Percentiles rank a stretch among this genome's conserved stretches.
These are phyloP conservation scores for Junonia oenone DNA, from an alignment of 2,888 invertebrate genomes.

Conservation along the genomic window DNA sequence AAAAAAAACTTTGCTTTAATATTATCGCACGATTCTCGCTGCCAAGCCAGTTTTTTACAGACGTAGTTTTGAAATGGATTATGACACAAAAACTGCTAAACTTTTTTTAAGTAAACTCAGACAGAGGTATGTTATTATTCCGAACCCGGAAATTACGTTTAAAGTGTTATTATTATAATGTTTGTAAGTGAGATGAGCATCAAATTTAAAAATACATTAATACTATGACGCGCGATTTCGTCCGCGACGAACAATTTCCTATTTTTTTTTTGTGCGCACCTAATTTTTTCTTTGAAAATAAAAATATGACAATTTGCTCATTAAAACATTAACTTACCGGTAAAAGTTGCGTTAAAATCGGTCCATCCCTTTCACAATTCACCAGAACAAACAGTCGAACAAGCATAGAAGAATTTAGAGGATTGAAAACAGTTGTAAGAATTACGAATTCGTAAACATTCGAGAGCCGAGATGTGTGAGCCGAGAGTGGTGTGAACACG, in stretches of 20 bases:
- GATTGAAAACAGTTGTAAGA: no score
- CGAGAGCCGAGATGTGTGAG: no score
- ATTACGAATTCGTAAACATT: no score
- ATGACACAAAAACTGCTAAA: not conserved
- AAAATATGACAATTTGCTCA: no score
- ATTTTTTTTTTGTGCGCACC: not conserved
- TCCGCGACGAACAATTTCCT: not conserved
- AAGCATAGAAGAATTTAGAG: no score
- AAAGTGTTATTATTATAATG: not conserved
- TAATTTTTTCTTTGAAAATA: no score
- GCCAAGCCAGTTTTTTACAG: no score
- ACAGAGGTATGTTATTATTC: not conserved
- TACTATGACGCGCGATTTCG: not conserved
- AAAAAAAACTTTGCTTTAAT: not conserved
- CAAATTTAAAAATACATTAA: not conserved
- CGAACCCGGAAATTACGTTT: not conserved
- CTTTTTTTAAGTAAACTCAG: not conserved
- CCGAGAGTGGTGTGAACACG: no score
- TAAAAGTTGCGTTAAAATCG: no score
- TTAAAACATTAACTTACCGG: no score
- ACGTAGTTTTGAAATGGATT: not conserved
- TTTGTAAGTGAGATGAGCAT: not conserved
- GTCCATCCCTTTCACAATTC: no score
- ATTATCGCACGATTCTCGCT: not conserved
- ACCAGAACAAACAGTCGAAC: no score